Conservation (phyloP, 2,113 vertebrate genomes). For the Casuarius casuarius region DNA sequence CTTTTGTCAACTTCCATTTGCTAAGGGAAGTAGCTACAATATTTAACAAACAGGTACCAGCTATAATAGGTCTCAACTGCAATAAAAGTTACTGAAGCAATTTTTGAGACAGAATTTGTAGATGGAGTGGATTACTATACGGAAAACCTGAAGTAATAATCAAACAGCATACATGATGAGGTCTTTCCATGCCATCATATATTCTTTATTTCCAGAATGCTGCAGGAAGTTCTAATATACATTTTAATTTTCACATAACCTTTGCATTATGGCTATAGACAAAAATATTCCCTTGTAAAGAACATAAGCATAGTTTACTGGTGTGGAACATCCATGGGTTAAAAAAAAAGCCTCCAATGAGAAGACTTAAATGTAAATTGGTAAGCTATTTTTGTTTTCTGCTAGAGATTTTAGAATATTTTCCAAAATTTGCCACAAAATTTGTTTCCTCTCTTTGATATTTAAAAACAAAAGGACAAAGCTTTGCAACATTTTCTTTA, state of each 20-base stretch:
- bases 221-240: neutral
- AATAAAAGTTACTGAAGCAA: neutral
- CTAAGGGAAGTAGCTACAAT: neutral
- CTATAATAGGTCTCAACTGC: neutral
- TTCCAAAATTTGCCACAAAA: neutral
- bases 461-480: neutral
- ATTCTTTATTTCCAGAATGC: neutral
- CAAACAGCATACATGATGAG: neutral
- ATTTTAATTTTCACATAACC: neutral
- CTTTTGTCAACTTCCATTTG: neutral
- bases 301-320: neutral
- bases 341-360: neutral
- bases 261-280: neutral
- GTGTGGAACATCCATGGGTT: neutral
- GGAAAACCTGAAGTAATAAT: neutral
- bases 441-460: neutral
- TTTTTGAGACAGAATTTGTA: neutral
- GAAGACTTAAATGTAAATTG: neutral
- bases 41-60: neutral
- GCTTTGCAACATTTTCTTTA: neutral
- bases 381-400: neutral
- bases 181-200: neutral
- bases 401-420: neutral
- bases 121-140: neutral
- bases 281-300: neutral